A percentile compares a stretch with the other conserved stretches of the same genome.
phyloP scores from a whole-genome alignment of 2,113 vertebrate genomes.

The Cairina moschata region DNA sequence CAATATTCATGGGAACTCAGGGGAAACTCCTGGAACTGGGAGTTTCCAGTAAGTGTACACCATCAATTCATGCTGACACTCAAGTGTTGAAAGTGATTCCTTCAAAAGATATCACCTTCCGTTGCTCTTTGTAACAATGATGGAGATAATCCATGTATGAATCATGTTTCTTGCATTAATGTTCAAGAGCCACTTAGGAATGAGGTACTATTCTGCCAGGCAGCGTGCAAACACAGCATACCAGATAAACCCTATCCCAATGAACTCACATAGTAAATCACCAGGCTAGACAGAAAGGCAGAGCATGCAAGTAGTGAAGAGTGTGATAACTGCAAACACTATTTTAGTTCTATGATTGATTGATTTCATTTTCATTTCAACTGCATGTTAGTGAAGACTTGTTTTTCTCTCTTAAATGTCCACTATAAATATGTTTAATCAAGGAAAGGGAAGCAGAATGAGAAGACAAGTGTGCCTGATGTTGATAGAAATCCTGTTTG shows the following conservation, averaged over 20 bases:
- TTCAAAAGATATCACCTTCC: not conserved
- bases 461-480: slow-evolving; percentile 56
- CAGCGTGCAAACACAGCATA: not conserved
- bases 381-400: not conserved
- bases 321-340: not conserved
- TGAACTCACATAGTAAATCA: not conserved
- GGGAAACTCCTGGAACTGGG: not conserved
- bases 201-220: not conserved
- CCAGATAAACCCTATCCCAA: not conserved
- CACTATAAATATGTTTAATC: slow-evolving; percentile 65
- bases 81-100: not conserved
- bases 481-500: slow-evolving; percentile 74
- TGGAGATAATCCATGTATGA: not conserved
- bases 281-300: not conserved
- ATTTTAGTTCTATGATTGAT: not conserved
- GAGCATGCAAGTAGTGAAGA: not conserved
- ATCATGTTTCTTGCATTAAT: slow-evolving; percentile 15
- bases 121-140: not conserved
- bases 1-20: not conserved
- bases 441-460: slow-evolving; percentile 44
- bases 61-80: not conserved
- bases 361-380: not conserved
- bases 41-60: not conserved
- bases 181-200: not conserved
- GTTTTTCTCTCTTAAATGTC: slow-evolving; percentile 53